Evolutionary conservation across 2,888 invertebrate genomes (phyloP).

Genomic region (Eudemis profundana): DNA sequence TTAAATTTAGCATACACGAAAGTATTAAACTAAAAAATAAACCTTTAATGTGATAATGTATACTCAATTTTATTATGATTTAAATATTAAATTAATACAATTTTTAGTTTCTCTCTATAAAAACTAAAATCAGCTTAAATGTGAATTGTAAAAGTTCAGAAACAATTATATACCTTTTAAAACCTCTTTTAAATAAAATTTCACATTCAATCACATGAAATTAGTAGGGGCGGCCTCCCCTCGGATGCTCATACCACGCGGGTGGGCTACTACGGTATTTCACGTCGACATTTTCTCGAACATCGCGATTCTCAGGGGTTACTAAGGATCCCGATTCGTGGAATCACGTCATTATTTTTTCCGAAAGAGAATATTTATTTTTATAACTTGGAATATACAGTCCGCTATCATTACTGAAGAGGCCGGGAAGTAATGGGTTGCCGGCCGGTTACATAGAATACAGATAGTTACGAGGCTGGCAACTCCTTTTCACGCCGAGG

Average conservation of each 20-base stretch:
- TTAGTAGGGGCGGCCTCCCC: slow-evolving; percentile 65
- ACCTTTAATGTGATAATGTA: too few relatives aligned
- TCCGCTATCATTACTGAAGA: too few relatives aligned
- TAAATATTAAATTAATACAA: too few relatives aligned
- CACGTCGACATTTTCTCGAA: slow-evolving; percentile 29
- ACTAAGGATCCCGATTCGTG: slow-evolving; percentile 10
- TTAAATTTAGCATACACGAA: too few relatives aligned
- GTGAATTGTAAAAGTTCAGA: slow-evolving; percentile 18
- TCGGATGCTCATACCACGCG: slow-evolving; percentile 65
- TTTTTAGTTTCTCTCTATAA: neutral
- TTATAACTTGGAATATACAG: too few relatives aligned
- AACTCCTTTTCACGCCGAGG: too few relatives aligned
- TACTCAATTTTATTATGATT: too few relatives aligned
- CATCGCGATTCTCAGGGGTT: slow-evolving; percentile 1
- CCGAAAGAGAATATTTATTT: too few relatives aligned
- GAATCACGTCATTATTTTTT: slow-evolving; percentile 9
- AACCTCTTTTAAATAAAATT: slow-evolving; percentile 71
- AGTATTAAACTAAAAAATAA: too few relatives aligned
- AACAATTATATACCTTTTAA: slow-evolving; percentile 34
- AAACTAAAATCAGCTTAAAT: slow-evolving; percentile 5
- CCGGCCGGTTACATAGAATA: too few relatives aligned
- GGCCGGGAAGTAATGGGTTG: too few relatives aligned
- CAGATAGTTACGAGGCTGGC: too few relatives aligned
- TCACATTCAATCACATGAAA: slow-evolving; percentile 79
- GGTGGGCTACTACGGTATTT: slow-evolving; percentile 45